Conservation (phyloP, 1,140 invertebrate genomes). For the Drosophila yakuba region DNA sequence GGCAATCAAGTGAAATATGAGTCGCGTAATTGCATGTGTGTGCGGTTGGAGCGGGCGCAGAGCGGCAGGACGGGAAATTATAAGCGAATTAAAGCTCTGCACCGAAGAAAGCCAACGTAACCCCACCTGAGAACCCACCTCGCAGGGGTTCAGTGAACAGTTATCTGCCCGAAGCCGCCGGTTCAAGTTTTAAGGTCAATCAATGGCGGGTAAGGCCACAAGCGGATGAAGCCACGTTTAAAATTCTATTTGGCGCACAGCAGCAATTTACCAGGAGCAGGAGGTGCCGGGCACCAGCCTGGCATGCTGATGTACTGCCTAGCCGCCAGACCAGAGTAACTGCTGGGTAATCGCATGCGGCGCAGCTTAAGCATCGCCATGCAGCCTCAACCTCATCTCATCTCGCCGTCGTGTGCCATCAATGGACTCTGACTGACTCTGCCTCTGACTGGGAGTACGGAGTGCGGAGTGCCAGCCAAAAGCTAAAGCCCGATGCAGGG, state of each 20-base stretch:
- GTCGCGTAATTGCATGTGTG: constrained; percentile 45
- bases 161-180: constrained; percentile 35
- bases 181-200: constrained; percentile 78
- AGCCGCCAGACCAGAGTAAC: constrained; percentile 65
- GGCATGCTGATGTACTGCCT: constrained; percentile 67
- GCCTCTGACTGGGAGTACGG: not conserved
- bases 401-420: constrained; percentile 67
- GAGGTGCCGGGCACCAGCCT: constrained; percentile 34
- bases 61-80: constrained; percentile 47
- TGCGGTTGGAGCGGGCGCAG: constrained; percentile 5
- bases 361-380: constrained; percentile 68
- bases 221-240: constrained; percentile 44
- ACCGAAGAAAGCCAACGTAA: constrained; percentile 23
- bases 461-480: constrained; percentile 27
- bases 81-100: constrained; percentile 72
- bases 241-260: constrained; percentile 80
- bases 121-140: constrained; percentile 9
- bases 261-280: constrained; percentile 71
- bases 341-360: constrained; percentile 82
- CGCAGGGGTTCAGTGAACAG: constrained; percentile 48
- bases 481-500: constrained; percentile 57
- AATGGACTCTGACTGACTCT: constrained; percentile 51
- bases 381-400: constrained; percentile 40
- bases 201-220: constrained; percentile 30
- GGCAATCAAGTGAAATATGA: constrained; percentile 69